phyloP scores from a whole-genome alignment of 2,797 vertebrate species.

The Smutsia temminckii region DNA sequence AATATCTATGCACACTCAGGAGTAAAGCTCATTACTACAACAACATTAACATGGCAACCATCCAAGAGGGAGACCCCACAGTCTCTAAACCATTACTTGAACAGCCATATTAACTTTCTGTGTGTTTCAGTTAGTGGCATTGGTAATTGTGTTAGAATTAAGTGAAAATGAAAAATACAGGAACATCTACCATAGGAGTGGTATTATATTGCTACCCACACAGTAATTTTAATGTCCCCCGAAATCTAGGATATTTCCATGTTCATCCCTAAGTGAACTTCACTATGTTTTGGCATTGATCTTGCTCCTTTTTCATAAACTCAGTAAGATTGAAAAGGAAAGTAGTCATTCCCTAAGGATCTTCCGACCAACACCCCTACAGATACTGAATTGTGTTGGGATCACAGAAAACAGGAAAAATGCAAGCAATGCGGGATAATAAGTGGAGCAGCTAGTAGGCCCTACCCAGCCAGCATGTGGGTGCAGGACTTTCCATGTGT shows the following conservation, averaged over 20 bases:
- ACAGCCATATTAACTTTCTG: neutral
- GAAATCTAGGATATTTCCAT: slow-evolving; percentile 20
- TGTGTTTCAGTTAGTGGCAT: neutral
- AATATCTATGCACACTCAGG: neutral
- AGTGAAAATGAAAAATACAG: slow-evolving; percentile 30
- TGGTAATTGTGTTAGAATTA: neutral
- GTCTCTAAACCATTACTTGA: neutral
- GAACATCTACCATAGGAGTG: neutral
- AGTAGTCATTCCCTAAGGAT: neutral
- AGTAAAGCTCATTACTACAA: slow-evolving; percentile 7
- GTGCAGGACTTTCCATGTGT: neutral
- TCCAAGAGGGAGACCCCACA: neutral
- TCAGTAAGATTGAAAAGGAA: slow-evolving; percentile 15
- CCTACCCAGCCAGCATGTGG: neutral
- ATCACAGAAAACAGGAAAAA: slow-evolving; percentile 21
- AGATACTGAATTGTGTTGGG: neutral
- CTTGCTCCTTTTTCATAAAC: neutral
- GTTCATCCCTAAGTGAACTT: slow-evolving; percentile 53
- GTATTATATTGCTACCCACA: slow-evolving; percentile 21
- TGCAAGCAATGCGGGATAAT: neutral
- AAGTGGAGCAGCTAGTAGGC: neutral
- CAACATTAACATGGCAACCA: neutral
- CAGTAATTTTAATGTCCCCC: slow-evolving; percentile 22
- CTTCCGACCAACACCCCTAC: neutral
- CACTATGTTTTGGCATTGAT: neutral